Percentiles rank a stretch among this genome's conserved stretches.
Conservation (phyloP, 2,113 vertebrate species). For the Grus americana region DNA sequence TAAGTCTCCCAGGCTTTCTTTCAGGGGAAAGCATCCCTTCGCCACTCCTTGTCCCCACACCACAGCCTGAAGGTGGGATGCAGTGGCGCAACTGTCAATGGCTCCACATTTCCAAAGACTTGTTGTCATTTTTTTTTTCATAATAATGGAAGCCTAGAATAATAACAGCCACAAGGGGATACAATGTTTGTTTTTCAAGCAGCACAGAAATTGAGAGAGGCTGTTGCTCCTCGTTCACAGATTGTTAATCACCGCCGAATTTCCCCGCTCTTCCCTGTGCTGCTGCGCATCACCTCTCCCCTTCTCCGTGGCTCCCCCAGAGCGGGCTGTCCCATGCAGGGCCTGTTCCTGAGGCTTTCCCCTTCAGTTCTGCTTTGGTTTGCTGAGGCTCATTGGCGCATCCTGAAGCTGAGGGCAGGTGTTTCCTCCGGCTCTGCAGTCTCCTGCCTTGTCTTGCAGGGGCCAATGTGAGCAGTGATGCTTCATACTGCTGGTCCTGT, state of each 20-base stretch:
- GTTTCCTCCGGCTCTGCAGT: not conserved
- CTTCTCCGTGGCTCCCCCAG: not conserved
- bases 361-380: not conserved
- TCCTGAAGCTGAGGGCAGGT: not conserved
- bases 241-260: accelerated
- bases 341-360: not conserved
- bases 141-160: not conserved
- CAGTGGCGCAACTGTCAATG: not conserved
- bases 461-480: accelerated
- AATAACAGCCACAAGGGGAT: not conserved
- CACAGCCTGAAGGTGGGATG: not conserved
- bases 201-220: not conserved
- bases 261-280: not conserved
- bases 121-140: not conserved
- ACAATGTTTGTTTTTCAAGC: not conserved
- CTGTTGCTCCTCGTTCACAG: not conserved
- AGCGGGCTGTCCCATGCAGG: not conserved
- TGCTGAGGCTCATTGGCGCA: not conserved
- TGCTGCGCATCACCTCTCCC: not conserved
- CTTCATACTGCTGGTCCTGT: not conserved
- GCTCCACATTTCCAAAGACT: not conserved
- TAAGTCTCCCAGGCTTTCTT: not conserved
- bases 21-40: accelerated
- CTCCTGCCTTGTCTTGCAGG: not conserved
- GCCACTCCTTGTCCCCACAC: accelerated